These are phyloP conservation scores for Pemphigus obesinymphae DNA, from an alignment of 1,140 invertebrate genomes.

Conservation along the genomic window DNA sequence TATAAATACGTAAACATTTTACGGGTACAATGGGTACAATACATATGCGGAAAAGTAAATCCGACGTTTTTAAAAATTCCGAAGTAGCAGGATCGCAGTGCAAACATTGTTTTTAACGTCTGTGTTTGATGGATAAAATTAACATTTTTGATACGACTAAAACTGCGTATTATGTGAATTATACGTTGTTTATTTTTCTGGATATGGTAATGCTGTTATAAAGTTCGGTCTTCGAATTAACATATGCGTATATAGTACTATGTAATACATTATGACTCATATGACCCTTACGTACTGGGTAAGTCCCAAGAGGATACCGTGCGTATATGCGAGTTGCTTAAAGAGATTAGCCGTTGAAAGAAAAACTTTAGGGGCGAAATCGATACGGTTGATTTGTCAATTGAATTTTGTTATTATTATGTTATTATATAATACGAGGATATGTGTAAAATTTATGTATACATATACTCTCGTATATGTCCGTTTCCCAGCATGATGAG, in stretches of 20 bases:
- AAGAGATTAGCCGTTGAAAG: neutral
- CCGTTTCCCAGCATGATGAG: too few species aligned
- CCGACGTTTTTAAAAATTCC: neutral
- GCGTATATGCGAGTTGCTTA: neutral
- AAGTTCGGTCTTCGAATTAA: neutral
- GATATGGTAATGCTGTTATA: neutral
- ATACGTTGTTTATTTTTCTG: neutral
- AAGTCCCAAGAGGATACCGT: neutral
- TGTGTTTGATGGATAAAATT: neutral
- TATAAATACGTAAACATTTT: neutral
- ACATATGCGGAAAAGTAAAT: neutral
- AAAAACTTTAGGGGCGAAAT: slow-evolving; percentile 12
- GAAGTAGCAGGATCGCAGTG: too few species aligned
- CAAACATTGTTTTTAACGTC: neutral
- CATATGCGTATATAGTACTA: too few species aligned
- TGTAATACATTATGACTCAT: slow-evolving; percentile 33
- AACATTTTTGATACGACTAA: neutral
- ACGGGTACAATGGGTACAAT: neutral
- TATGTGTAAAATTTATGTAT: too few species aligned
- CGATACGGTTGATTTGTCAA: slow-evolving; percentile 5
- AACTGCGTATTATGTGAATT: neutral
- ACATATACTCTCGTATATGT: too few species aligned
- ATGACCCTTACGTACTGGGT: neutral
- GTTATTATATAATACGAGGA: too few species aligned
- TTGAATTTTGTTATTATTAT: neutral